A percentile compares a stretch with the other conserved stretches of the same genome.
These are phyloP conservation scores for Philopotamus ludificatus DNA, from an alignment of 1,140 invertebrate species.

Conservation along the genomic window DNA sequence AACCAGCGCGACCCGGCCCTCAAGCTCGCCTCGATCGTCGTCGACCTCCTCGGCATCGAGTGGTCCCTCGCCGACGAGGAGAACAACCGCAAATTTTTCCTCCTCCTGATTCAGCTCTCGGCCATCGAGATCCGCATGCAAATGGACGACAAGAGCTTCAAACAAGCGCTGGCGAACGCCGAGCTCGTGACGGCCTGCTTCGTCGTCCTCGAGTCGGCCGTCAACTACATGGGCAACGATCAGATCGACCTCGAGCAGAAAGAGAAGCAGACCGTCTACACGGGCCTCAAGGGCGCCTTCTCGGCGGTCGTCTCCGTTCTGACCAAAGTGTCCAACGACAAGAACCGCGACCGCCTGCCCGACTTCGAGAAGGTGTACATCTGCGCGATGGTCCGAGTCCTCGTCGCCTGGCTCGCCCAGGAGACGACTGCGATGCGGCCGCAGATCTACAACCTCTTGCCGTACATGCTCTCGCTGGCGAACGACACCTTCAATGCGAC, in stretches of 20 bases:
- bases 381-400: constrained; percentile 77
- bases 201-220: constrained; percentile 75
- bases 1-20: constrained; percentile 85
- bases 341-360: constrained; percentile 62
- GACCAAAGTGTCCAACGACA: constrained; percentile 70
- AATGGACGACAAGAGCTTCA: constrained; percentile 80
- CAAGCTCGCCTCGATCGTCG: constrained; percentile 73
- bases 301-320: constrained; percentile 76
- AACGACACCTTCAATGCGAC: constrained; percentile 80
- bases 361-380: constrained; percentile 73
- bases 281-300: constrained; percentile 87
- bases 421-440: constrained; percentile 86
- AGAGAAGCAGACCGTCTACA: constrained; percentile 86
- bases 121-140: constrained; percentile 92
- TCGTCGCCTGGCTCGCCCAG: constrained; percentile 86
- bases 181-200: constrained; percentile 83
- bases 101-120: constrained; percentile 80
- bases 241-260: constrained; percentile 82
- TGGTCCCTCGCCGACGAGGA: constrained; percentile 78
- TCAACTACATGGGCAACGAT: constrained; percentile 79
- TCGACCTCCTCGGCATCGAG: constrained; percentile 81
- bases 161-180: constrained; percentile 71
- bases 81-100: constrained; percentile 78
- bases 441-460: constrained; percentile 76
- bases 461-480: constrained; percentile 73